A percentile compares a stretch with the other conserved stretches of the same genome.
Evolutionary conservation across 2,797 vertebrate genomes (phyloP).

Genomic region (Artibeus lituratus): DNA sequence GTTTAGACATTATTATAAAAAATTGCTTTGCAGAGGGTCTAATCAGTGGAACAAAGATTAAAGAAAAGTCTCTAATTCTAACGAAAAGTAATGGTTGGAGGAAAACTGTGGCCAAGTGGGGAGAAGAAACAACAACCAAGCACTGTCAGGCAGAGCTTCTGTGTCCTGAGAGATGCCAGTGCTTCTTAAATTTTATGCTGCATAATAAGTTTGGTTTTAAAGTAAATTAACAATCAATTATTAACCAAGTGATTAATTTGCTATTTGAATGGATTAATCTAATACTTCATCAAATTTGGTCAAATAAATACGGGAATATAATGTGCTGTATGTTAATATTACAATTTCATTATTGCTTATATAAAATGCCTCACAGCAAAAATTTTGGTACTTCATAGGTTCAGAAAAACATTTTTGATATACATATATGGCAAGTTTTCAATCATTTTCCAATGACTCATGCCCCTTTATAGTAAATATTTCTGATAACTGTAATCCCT

Average conservation of each 20-base stretch:
- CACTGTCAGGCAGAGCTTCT: neutral
- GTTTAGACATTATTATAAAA: conserved; percentile 61
- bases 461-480: neutral
- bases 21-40: conserved; percentile 34
- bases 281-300: neutral
- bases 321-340: neutral
- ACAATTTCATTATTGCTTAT: neutral
- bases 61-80: conserved; percentile 2
- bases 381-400: neutral
- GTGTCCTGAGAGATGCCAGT: neutral
- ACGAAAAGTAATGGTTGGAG: neutral
- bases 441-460: neutral
- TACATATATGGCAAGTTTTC: neutral
- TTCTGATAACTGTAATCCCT: neutral
- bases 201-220: neutral
- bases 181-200: neutral
- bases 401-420: neutral
- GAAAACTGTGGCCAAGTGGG: neutral
- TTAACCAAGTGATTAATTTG: neutral
- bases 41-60: conserved; percentile 39
- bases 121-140: neutral
- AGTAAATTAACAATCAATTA: neutral
- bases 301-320: neutral
- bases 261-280: neutral
- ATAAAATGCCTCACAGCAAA: neutral